Base-by-base conservation (phyloP, 30 jellyfish, hydroid and myxozoan species). In the Aurelia coerulea region DNA sequence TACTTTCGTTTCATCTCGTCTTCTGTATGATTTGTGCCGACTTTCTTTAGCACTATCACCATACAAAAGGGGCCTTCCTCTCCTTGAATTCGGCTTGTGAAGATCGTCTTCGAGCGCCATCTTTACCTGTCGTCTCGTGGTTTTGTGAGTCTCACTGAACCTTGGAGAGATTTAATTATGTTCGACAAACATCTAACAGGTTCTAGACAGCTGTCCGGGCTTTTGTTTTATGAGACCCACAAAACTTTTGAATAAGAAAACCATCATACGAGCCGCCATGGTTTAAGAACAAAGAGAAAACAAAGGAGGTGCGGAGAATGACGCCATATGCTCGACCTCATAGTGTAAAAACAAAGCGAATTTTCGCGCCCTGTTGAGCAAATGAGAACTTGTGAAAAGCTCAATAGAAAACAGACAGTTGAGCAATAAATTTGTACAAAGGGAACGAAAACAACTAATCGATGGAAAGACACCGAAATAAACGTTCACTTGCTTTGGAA, bases 331-430 rank as follows among this genome's bases (percentile, higher is more conserved):
- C 73, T 81, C 91, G 83, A 81, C 83, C 81, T 84, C 83, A 81
- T 81, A 64, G 91, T 62, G 80, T 29, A 66, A 74, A 69, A 67
- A 81, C 84, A 81, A 81, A 67, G 81, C 52, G 91, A 81, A 68
- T 66, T 81, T 81, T 81, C 83, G 83, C 91, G 91, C 91, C 91
- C 91, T 81, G 83, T 81, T 81, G 91, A 68, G 91, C 91, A 81
- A 81, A 81, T 81, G 91, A 81, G 84, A 81, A 81, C 74, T 81
- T 81, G 91, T 81, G 91, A 81, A 81, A 81, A 69, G 84, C 84
- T 77, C 76, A 69, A 81, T 81, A 81, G 91, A 68, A 81, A 54
- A 81, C 91, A 81, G 91, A 81, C 84, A 81, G 91, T 67, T 68
- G 91, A 68, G 83, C 83, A 66, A 68, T 81, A 81, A 81, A 81